Percentiles rank a stretch among this genome's conserved stretches.
These are phyloP conservation scores for Heliothis virescens DNA, from an alignment of 1,140 invertebrate genomes.

Conservation along the genomic window DNA sequence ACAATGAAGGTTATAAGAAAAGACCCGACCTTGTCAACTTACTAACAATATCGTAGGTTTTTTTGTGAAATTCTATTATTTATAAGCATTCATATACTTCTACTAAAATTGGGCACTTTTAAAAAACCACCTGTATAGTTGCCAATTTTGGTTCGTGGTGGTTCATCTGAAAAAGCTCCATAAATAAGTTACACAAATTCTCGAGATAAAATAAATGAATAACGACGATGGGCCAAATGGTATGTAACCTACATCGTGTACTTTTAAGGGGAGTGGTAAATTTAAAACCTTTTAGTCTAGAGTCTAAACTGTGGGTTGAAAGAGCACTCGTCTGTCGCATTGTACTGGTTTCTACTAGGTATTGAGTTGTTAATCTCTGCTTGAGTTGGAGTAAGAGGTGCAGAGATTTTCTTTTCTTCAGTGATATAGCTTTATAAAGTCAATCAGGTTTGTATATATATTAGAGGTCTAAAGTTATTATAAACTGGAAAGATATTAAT, in stretches of 20 bases:
- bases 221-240: neutral
- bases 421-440: too few species aligned
- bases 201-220: too few species aligned
- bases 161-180: neutral
- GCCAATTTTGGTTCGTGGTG: too few species aligned
- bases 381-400: too few species aligned
- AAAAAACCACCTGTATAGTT: too few species aligned
- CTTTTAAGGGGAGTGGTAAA: neutral
- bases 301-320: neutral
- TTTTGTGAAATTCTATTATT: neutral
- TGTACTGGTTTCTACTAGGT: neutral
- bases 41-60: neutral
- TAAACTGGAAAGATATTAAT: too few species aligned
- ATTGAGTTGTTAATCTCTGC: neutral
- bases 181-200: neutral
- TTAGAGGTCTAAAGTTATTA: too few species aligned
- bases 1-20: neutral
- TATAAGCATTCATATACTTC: too few species aligned
- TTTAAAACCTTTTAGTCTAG: conserved; percentile 17
- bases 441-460: too few species aligned
- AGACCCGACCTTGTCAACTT: neutral
- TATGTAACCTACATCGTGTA: neutral
- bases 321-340: neutral
- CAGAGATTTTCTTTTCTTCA: too few species aligned
- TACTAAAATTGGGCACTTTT: too few species aligned